phyloP scores from a whole-genome alignment of 1,140 invertebrate genomes.

The Drosophila ficusphila region DNA sequence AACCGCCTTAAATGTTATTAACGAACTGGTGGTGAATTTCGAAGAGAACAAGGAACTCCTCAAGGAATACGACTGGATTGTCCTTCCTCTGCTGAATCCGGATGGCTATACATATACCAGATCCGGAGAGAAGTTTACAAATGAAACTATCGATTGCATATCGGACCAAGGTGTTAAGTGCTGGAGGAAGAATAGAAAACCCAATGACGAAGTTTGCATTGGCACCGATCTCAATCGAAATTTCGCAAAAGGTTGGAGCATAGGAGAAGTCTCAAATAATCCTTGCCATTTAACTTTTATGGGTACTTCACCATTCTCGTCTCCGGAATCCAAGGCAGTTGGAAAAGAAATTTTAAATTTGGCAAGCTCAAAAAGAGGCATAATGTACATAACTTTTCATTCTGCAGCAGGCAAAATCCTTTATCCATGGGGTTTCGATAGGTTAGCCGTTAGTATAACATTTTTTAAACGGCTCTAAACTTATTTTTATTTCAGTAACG shows the following conservation, averaged over 20 bases:
- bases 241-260: slow-evolving; percentile 19
- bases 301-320: slow-evolving; percentile 27
- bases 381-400: slow-evolving; percentile 43
- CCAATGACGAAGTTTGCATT: slow-evolving; percentile 3
- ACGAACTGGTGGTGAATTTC: slow-evolving; percentile 86
- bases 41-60: slow-evolving; percentile 82
- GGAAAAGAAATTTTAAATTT: slow-evolving; percentile 18
- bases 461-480: no score
- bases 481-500: no score
- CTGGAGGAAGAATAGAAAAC: slow-evolving; percentile 35
- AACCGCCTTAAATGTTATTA: slow-evolving; percentile 86
- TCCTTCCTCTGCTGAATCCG: slow-evolving; percentile 39
- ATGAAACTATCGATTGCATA: neutral
- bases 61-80: slow-evolving; percentile 45
- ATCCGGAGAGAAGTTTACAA: neutral
- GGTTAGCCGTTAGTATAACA: no score
- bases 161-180: neutral
- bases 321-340: slow-evolving; percentile 19
- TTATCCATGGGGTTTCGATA: no score
- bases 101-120: slow-evolving; percentile 49
- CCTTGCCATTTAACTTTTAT: neutral
- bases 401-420: neutral
- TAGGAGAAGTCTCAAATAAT: neutral
- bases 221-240: slow-evolving; percentile 52
- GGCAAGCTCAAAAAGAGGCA: neutral